phyloP scores from a whole-genome alignment of 2,797 vertebrate species.

The Toxotes lorentzi region DNA sequence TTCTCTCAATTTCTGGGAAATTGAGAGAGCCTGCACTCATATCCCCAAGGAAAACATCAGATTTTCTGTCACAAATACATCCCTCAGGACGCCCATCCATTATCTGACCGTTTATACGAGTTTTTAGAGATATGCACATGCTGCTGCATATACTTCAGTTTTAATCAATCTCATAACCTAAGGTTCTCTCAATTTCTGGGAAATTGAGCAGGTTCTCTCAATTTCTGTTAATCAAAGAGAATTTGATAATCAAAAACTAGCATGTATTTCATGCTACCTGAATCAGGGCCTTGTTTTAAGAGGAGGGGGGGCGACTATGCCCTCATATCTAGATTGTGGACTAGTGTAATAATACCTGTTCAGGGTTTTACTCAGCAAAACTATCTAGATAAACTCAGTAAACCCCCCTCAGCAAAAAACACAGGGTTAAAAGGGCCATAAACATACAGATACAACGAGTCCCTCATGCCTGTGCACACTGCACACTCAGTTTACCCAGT shows the following conservation, averaged over 20 bases:
- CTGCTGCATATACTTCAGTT: background rate
- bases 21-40: too few species aligned
- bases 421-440: slow-evolving; percentile 26
- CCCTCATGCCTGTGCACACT: background rate
- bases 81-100: background rate
- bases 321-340: background rate
- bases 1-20: background rate
- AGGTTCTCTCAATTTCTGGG: background rate
- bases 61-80: background rate
- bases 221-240: background rate
- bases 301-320: background rate
- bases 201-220: too few species aligned
- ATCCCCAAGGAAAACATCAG: background rate
- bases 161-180: background rate
- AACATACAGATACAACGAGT: slow-evolving; percentile 25
- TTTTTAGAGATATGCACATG: background rate
- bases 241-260: background rate
- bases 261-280: background rate
- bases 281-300: background rate
- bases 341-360: background rate
- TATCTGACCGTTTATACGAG: background rate
- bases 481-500: slow-evolving; percentile 30
- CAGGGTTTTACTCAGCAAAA: slow-evolving; percentile 9
- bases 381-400: slow-evolving; percentile 3
- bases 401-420: slow-evolving; percentile 13